Evolutionary conservation across 1,140 invertebrate species (phyloP), one percentile per base, ranked within the genome.

Genomic region (Adelges cooleyi): DNA sequence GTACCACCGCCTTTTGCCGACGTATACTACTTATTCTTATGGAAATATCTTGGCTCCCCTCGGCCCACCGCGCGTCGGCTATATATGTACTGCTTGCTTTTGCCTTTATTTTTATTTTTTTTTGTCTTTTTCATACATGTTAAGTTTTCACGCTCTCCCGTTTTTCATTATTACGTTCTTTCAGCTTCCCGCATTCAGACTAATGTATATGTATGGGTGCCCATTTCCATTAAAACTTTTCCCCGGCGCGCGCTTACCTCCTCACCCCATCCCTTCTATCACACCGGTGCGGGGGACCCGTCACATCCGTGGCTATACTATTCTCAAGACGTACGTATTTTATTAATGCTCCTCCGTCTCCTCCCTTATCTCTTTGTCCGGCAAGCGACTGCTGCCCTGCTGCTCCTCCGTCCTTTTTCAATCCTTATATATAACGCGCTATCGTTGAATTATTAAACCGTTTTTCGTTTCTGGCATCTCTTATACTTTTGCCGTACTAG

Each of bases 211-310:
- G 56, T 62, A 62, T 62, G 56, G 56, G 56, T 62, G 56, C 56
- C 56, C 56, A 62, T 62, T 62, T 62, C 56, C 56, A 62, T 62
- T 62, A 62, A 62, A 62, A 62, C 56, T 62, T 62, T 62, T 62
- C 56, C 56, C 56, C 42, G 25, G 25, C 25, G 6, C 42, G 42
- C 25, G 5, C 29, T 33, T 11, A 5, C 36, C 22, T 22, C 20
- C 38, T 2, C 20, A 2, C 38, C 25, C n/a, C 56, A 25, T 17
- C 4, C n/a, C 8, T 44, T n/a, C n/a, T n/a, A n/a, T n/a, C n/a
- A n/a, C n/a, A n/a, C n/a, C n/a, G 29, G 29, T 6, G 5, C 5
- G 11, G 29, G 29, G 29, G 29, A 11, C 56, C 56, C 56, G 56
- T 62, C 56, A 62, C 42, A 62, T 62, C 40, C 56, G 42, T 22